phyloP scores from a whole-genome alignment of 2,888 invertebrate species.

The Blastobasis lacticolella region DNA sequence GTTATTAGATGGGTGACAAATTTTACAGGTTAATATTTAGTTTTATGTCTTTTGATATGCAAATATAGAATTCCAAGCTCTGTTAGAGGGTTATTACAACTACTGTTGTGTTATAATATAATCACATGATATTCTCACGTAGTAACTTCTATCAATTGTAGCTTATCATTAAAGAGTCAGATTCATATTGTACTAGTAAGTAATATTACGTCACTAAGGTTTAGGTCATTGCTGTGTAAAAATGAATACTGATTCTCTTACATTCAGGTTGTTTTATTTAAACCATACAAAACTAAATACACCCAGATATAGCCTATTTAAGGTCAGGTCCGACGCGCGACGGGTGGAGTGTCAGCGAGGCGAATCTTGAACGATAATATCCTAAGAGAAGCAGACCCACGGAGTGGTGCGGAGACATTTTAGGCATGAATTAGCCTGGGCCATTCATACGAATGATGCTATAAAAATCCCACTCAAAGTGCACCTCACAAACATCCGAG shows the following conservation, averaged over 20 bases:
- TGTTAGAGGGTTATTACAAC: conserved; percentile 16
- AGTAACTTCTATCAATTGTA: conserved; percentile 51
- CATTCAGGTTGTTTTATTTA: conserved; percentile 33
- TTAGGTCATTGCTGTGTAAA: conserved; percentile 64
- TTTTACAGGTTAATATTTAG: too few species aligned
- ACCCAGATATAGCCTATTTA: too few species aligned
- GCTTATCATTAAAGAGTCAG: conserved; percentile 57
- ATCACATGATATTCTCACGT: conserved; percentile 48
- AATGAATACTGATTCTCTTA: conserved; percentile 66
- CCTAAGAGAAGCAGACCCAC: not conserved
- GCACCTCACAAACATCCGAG: too few species aligned
- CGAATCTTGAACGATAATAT: not conserved
- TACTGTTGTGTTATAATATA: conserved; percentile 48
- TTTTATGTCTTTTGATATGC: too few species aligned
- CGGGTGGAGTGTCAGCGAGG: not conserved
- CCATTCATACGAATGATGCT: too few species aligned
- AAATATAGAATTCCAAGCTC: conserved; percentile 4
- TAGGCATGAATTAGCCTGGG: too few species aligned
- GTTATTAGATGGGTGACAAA: too few species aligned
- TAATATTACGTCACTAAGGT: conserved; percentile 53
- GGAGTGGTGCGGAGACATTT: not conserved
- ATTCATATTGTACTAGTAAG: conserved; percentile 69
- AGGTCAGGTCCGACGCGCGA: not conserved
- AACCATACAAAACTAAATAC: not conserved
- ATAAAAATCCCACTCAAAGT: too few species aligned